phyloP scores from a whole-genome alignment of 2,888 invertebrate species.

The Netelia fuscicornis region DNA sequence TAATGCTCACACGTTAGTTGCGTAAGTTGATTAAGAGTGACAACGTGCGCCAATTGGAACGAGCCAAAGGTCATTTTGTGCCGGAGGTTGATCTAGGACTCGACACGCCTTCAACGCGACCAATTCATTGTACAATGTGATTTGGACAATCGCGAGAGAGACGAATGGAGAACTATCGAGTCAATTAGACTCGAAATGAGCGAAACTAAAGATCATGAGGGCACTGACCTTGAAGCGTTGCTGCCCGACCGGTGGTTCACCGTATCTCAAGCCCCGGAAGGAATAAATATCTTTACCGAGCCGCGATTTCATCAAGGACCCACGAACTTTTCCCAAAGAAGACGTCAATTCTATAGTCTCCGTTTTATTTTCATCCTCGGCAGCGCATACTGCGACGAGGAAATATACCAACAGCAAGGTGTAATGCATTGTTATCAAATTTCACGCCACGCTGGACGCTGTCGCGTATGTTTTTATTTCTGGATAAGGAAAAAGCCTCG shows the following conservation, averaged over 20 bases:
- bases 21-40: not conserved
- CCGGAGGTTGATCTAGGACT: not conserved
- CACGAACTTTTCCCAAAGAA: conserved; percentile 74
- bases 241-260: conserved; percentile 75
- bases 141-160: not conserved
- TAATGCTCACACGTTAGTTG: not conserved
- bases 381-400: not conserved
- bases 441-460: not conserved
- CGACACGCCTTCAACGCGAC: not conserved
- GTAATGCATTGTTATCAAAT: conserved; percentile 30
- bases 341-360: conserved; percentile 57
- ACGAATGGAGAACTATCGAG: not conserved
- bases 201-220: not conserved
- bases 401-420: conserved; percentile 33
- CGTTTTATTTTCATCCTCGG: not conserved
- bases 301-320: conserved; percentile 73
- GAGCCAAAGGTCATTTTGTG: not conserved
- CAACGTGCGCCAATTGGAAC: not conserved
- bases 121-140: not conserved
- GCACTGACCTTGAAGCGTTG: conserved; percentile 75
- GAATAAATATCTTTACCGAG: conserved; percentile 74
- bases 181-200: not conserved
- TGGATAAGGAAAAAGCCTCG: not conserved
- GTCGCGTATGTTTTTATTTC: not conserved
- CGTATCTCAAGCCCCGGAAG: conserved; percentile 78